Evolutionary conservation across 2,888 invertebrate species (phyloP).

Genomic region (Cephalotes varians): DNA sequence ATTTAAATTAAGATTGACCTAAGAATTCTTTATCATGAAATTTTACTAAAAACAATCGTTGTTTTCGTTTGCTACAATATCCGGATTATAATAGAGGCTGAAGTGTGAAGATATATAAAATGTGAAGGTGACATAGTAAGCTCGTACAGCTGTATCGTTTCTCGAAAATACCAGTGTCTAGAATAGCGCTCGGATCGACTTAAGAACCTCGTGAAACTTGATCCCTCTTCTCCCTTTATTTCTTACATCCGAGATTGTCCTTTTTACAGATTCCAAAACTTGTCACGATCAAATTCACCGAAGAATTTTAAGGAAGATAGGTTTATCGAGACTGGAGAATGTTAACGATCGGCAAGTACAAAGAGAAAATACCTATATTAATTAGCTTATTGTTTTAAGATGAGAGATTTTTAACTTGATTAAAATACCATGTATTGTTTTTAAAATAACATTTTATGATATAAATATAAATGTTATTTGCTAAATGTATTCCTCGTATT

Average conservation of each 20-base stretch:
- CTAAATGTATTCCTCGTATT: neutral
- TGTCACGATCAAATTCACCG: constrained; percentile 72
- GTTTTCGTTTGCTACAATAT: neutral
- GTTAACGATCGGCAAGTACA: constrained; percentile 62
- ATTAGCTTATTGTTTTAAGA: constrained; percentile 10
- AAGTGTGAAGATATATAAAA: constrained; percentile 39
- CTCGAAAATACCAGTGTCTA: constrained; percentile 68
- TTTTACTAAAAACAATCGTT: neutral
- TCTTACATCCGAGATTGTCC: constrained; percentile 68
- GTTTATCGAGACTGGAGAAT: constrained; percentile 66
- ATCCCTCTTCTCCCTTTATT: constrained; percentile 69
- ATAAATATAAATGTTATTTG: neutral
- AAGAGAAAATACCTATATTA: constrained; percentile 11
- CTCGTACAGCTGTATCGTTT: constrained; percentile 59
- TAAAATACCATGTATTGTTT: neutral
- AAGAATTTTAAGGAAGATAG: constrained; percentile 71
- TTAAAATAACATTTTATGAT: neutral
- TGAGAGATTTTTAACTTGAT: neutral
- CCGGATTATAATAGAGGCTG: constrained; percentile 19
- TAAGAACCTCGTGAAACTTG: constrained; percentile 73
- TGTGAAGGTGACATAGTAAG: constrained; percentile 44
- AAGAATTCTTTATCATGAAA: constrained; percentile 8
- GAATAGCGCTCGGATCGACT: constrained; percentile 72
- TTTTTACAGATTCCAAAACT: constrained; percentile 71
- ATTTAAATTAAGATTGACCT: neutral